Evolutionary conservation across 2,113 vertebrate genomes (phyloP).

Genomic region (Okapia johnstoni): DNA sequence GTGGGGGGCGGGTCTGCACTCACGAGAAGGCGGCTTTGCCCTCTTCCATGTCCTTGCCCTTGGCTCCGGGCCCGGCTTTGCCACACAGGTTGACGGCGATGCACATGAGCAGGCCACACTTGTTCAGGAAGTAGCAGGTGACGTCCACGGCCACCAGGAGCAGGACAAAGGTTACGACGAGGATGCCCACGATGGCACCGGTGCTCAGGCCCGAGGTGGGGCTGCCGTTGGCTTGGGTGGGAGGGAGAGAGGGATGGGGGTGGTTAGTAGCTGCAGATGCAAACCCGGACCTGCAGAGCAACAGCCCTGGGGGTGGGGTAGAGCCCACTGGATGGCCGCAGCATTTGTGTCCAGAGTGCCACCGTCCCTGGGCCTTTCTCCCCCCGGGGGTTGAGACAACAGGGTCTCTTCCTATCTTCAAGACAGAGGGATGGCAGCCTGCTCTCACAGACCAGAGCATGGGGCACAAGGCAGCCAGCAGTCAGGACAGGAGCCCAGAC

Average conservation of each 20-base stretch:
- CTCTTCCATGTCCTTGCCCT: constrained; percentile 94
- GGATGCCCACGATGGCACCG: constrained; percentile 93
- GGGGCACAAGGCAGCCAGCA: background rate
- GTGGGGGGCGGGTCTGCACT: constrained; percentile 70
- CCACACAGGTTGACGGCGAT: constrained; percentile 96
- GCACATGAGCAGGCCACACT: constrained; percentile 98
- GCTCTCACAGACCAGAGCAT: background rate
- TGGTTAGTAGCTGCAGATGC: background rate
- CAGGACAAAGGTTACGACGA: constrained; percentile 91
- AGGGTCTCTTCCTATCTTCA: background rate
- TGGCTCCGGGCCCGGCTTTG: constrained; percentile 89
- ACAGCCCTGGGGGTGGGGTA: background rate
- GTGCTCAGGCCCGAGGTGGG: constrained; percentile 88
- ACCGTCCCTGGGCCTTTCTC: background rate
- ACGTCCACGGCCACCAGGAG: constrained; percentile 95
- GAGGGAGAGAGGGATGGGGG: constrained; percentile 32
- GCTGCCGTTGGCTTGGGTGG: constrained; percentile 81
- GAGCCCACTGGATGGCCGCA: background rate
- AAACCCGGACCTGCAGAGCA: background rate
- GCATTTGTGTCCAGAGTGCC: background rate
- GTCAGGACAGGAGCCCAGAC: background rate
- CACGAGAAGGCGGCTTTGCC: constrained; percentile 96
- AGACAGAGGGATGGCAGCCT: background rate
- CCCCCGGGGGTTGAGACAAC: background rate
- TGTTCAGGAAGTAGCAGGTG: constrained; percentile 98